phyloP scores from a whole-genome alignment of 2,797 vertebrate genomes.

The Chromobotia macracanthus region DNA sequence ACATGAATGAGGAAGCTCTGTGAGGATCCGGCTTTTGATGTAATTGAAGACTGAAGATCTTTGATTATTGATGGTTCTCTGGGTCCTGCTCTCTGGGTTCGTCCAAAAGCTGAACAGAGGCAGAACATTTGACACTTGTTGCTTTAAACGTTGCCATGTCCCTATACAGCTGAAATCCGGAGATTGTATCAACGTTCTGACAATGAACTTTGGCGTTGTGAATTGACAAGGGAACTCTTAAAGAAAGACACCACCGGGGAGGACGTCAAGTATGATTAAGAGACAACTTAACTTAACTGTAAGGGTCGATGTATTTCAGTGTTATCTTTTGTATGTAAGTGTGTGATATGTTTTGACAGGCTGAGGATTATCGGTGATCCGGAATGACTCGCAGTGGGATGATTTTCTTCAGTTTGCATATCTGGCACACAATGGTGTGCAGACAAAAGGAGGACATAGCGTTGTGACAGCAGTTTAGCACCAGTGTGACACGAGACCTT shows the following conservation, averaged over 20 bases:
- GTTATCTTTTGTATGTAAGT: slow-evolving; percentile 17
- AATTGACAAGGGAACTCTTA: background rate
- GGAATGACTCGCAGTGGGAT: slow-evolving; percentile 52
- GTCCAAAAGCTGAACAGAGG: slow-evolving; percentile 15
- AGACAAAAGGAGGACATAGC: slow-evolving; percentile 55
- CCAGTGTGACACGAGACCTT: slow-evolving; percentile 45
- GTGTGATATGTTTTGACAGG: slow-evolving; percentile 21
- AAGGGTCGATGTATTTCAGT: background rate
- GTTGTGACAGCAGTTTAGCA: slow-evolving; percentile 52
- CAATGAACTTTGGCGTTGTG: background rate
- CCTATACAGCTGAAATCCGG: background rate
- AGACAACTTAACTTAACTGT: no score
- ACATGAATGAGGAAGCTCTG: slow-evolving; percentile 27
- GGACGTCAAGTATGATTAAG: background rate
- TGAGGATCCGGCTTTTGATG: slow-evolving; percentile 17
- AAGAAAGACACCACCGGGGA: background rate
- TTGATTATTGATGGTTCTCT: slow-evolving; percentile 30
- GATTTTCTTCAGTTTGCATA: slow-evolving; percentile 60
- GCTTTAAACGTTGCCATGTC: background rate
- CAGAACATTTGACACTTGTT: slow-evolving; percentile 4
- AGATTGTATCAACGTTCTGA: background rate
- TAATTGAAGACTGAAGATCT: slow-evolving; percentile 3
- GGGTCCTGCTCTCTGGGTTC: background rate
- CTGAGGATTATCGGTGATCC: slow-evolving; percentile 21
- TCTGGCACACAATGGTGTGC: slow-evolving; percentile 43